Evolutionary conservation across 1,140 invertebrate genomes (phyloP), one percentile per base, ranked within the genome.

Genomic region (Saccostrea cuccullata): DNA sequence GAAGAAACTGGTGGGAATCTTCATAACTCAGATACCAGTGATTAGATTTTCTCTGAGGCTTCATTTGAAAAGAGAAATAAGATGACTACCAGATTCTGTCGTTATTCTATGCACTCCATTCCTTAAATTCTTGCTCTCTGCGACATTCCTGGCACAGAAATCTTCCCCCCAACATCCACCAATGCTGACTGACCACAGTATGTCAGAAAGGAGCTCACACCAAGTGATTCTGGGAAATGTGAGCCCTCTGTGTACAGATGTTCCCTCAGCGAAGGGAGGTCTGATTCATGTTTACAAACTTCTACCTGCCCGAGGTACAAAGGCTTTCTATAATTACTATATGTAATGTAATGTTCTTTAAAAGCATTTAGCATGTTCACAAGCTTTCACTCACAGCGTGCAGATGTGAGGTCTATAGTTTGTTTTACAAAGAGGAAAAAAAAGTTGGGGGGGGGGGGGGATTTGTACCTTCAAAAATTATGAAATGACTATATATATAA

Each of bases 261-360:
- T 77, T 77, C 30, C 70, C 13, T 26, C 36, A 23, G 23, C 2
- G 67, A 77, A 36, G 70, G 70, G 30, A 36, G 70, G 23, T 77
- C 30, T 77, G 70, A 77, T 77, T 77, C 70, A 77, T 77, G 70
- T 77, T 77, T 77, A 77, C 70, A 77, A 36, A 77, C 23, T 47
- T 77, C 30, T 77, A 77, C 70, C 70, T 77, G 70, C 70, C 26
- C 12, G 70, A 77, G 70, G 11, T 77, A 77, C 26, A 77, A 77
- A 77, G 70, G 70, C 70, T 77, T 12, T 77, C 70, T 77, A 36
- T 77, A 77, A 77, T 77, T 77, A 77, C 70, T 77, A 77, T 15
- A 77, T 77, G 70, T 77, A 77, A 77, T 77, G 30, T 77, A 77
- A 77, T 77, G 70, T 77, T 77, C 70, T 26, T 77, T 77, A 77